Percentiles rank a stretch among this genome's conserved stretches.
Conservation (phyloP, 2,113 vertebrate species). For the Planiliza haematocheilus region DNA sequence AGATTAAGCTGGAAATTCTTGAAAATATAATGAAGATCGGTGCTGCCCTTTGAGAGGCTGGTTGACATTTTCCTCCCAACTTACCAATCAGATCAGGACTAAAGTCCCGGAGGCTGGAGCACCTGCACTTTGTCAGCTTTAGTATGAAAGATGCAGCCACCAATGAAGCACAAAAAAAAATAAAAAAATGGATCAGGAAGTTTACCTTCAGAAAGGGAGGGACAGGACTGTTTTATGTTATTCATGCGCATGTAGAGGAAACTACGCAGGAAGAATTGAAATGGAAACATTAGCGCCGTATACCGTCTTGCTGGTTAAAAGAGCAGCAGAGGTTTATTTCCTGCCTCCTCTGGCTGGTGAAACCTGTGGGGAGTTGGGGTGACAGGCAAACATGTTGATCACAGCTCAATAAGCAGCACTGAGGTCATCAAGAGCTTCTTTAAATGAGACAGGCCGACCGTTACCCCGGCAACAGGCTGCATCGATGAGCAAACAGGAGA, state of each 20-base stretch:
- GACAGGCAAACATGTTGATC: conserved; percentile 62
- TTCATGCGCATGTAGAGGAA: too few species aligned
- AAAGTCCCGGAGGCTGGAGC: conserved; percentile 39
- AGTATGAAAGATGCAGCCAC: conserved; percentile 33
- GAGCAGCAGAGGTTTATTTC: conserved; percentile 16
- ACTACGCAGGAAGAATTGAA: too few species aligned
- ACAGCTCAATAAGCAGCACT: conserved; percentile 60
- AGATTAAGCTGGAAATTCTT: conserved; percentile 26
- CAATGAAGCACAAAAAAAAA: background rate
- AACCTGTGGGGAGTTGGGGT: conserved; percentile 47
- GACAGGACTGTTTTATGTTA: too few species aligned
- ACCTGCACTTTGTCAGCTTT: conserved; percentile 30
- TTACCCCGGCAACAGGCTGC: conserved; percentile 75
- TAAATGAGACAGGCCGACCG: conserved; percentile 62
- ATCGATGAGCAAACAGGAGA: conserved; percentile 47
- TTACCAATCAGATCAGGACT: conserved; percentile 47
- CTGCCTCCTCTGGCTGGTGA: conserved; percentile 2
- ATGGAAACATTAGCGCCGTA: too few species aligned
- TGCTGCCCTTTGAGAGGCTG: conserved; percentile 48
- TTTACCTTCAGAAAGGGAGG: conserved; percentile 17
- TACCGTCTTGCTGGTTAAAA: background rate
- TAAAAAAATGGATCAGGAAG: conserved; percentile 6
- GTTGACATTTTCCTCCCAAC: conserved; percentile 49
- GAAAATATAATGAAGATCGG: conserved; percentile 38
- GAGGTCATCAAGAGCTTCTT: conserved; percentile 63